phyloP scores from a whole-genome alignment of 2,888 invertebrate genomes.

The Meganola albula region DNA sequence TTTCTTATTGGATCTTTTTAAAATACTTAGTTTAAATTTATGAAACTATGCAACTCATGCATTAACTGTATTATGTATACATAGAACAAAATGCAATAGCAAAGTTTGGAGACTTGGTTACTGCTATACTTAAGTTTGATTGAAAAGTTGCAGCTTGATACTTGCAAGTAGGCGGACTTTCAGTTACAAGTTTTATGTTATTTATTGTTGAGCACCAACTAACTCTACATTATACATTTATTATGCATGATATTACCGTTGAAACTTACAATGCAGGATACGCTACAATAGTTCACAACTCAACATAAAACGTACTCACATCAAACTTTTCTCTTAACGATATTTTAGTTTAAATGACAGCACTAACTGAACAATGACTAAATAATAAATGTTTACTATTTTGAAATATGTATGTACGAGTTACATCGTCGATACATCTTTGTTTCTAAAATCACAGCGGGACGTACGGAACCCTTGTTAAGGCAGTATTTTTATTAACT shows the following conservation, averaged over 20 bases:
- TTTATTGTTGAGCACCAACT: slow-evolving; percentile 10
- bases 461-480: slow-evolving; percentile 58
- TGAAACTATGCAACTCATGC: slow-evolving; percentile 33
- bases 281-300: too few species aligned
- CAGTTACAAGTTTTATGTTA: slow-evolving; percentile 12
- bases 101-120: slow-evolving; percentile 37
- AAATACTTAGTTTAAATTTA: too few species aligned
- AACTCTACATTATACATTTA: slow-evolving; percentile 16
- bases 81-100: slow-evolving; percentile 40
- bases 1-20: too few species aligned
- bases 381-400: slow-evolving; percentile 36
- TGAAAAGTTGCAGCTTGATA: slow-evolving; percentile 33
- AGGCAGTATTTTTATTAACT: slow-evolving; percentile 71
- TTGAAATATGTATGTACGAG: slow-evolving; percentile 44
- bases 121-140: slow-evolving; percentile 39
- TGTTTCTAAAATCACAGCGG: slow-evolving; percentile 69
- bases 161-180: slow-evolving; percentile 17
- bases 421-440: slow-evolving; percentile 56
- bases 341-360: slow-evolving; percentile 13
- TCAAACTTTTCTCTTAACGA: slow-evolving; percentile 12
- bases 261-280: too few species aligned
- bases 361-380: slow-evolving; percentile 18
- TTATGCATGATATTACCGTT: too few species aligned
- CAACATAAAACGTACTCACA: too few species aligned
- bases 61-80: slow-evolving; percentile 37